Conservation (phyloP, 1,140 invertebrate genomes). For the Orchesella cincta region DNA sequence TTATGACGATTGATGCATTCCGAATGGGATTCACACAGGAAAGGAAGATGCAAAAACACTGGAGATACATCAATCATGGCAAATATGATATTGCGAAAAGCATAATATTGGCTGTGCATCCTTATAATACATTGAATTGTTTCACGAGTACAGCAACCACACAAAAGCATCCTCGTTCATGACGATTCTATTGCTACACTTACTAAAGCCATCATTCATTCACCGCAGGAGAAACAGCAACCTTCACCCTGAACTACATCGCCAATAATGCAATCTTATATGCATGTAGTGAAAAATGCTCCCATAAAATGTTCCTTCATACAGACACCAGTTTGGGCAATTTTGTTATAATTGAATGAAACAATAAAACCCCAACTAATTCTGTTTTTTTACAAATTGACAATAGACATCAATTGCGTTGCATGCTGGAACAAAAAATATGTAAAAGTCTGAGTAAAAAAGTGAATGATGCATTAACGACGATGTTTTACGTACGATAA, state of each 20-base stretch:
- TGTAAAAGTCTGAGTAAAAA: background rate
- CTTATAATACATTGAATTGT: background rate
- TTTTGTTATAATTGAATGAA: background rate
- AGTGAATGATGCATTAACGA: too few relatives aligned
- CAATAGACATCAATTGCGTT: constrained; percentile 1
- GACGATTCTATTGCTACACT: background rate
- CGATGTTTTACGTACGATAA: too few relatives aligned
- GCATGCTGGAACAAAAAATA: background rate
- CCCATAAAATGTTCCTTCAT: background rate
- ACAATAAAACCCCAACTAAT: background rate
- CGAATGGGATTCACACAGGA: background rate
- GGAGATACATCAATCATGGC: background rate
- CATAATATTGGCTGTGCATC: background rate
- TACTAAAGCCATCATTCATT: background rate
- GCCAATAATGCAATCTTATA: background rate
- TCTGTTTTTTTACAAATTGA: background rate
- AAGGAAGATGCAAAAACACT: background rate
- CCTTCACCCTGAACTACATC: constrained; percentile 21
- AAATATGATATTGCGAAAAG: background rate
- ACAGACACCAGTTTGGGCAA: too few relatives aligned
- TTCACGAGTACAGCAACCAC: background rate
- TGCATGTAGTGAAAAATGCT: background rate
- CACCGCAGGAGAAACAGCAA: constrained; percentile 16
- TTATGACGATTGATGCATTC: background rate
- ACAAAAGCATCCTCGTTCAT: background rate